A percentile compares a stretch with the other conserved stretches of the same genome.
Conservation (phyloP, 1,140 invertebrate species). For the Eueides isabella region DNA sequence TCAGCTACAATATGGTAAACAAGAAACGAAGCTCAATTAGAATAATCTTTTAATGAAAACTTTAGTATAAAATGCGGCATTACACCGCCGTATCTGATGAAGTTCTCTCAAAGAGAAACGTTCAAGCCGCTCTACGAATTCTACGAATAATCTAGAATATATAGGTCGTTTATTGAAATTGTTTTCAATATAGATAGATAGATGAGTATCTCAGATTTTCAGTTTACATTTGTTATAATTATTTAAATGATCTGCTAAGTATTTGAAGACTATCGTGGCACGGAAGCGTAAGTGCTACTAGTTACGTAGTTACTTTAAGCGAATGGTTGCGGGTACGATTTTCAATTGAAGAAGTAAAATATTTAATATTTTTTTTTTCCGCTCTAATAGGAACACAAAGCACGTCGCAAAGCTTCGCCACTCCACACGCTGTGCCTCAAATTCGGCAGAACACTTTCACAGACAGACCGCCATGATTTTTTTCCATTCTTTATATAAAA, state of each 20-base stretch:
- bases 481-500: too few species aligned
- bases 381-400: too few species aligned
- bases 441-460: too few species aligned
- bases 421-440: too few species aligned
- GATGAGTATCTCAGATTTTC: not conserved
- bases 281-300: too few species aligned
- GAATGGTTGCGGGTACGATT: too few species aligned
- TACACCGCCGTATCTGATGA: not conserved
- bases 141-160: conserved; percentile 28
- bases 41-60: conserved; percentile 1
- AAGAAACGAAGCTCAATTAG: not conserved
- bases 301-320: too few species aligned
- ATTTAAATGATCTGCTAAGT: not conserved
- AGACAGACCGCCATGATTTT: too few species aligned
- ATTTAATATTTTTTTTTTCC: too few species aligned
- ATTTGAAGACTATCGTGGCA: too few species aligned
- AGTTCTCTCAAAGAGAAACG: not conserved
- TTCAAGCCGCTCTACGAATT: not conserved
- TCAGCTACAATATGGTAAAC: not conserved
- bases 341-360: too few species aligned
- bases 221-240: not conserved
- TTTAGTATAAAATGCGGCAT: conserved; percentile 1
- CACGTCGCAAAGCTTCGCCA: too few species aligned
- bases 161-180: conserved; percentile 52
- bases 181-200: conserved; percentile 40